A percentile compares a stretch with the other conserved stretches of the same genome.
Evolutionary conservation across 2,888 invertebrate genomes (phyloP).

Genomic region (Sipha maydis): DNA sequence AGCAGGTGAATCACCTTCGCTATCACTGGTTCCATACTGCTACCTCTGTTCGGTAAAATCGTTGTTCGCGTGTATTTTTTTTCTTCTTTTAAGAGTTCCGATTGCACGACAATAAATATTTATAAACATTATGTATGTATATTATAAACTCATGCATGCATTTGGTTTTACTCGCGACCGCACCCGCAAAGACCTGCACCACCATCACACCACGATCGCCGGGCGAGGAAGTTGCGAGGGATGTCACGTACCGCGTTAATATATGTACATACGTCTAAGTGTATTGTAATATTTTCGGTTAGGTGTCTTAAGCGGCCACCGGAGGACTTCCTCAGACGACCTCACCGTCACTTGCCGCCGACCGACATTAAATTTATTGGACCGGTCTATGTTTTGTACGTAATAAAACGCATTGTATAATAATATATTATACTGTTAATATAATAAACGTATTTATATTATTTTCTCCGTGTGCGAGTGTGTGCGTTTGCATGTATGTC

Average conservation of each 20-base stretch:
- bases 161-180: not conserved
- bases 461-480: not conserved
- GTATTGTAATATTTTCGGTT: conserved; percentile 10
- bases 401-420: conserved; percentile 36
- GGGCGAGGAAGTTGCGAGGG: not conserved
- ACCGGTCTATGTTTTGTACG: conserved; percentile 50
- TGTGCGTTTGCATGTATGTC: no score
- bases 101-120: conserved; percentile 12
- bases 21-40: not conserved
- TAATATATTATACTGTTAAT: conserved; percentile 11
- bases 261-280: not conserved
- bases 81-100: not conserved
- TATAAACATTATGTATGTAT: not conserved
- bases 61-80: not conserved
- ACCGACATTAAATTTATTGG: conserved; percentile 48
- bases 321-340: conserved; percentile 26
- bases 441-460: not conserved
- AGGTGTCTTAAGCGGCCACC: conserved; percentile 3
- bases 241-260: not conserved
- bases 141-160: not conserved
- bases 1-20: not conserved
- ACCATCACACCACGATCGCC: not conserved
- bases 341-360: not conserved
- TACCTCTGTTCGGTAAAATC: no score
- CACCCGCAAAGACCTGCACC: conserved; percentile 3